Evolutionary conservation across 2,888 invertebrate species (phyloP).

Genomic region (Boloria selene): DNA sequence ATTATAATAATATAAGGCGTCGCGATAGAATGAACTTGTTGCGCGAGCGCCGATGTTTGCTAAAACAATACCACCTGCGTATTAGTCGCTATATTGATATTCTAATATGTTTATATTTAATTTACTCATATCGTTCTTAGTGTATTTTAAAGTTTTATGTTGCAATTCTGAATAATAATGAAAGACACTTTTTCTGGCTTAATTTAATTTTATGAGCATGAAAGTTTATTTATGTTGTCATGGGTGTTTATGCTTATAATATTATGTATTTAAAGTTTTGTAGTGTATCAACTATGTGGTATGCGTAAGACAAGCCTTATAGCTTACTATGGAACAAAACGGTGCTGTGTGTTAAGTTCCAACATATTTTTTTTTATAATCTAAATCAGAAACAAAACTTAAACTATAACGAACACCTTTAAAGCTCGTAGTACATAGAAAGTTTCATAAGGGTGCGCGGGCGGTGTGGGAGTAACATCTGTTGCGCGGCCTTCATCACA

Average conservation of each 20-base stretch:
- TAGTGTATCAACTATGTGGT: too few relatives aligned
- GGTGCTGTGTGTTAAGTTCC: too few relatives aligned
- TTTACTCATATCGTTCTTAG: slow-evolving; percentile 1
- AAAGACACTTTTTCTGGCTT: too few relatives aligned
- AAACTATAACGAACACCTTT: background rate
- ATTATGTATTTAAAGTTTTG: too few relatives aligned
- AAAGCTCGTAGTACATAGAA: background rate
- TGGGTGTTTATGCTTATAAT: too few relatives aligned
- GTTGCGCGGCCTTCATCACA: slow-evolving; percentile 60
- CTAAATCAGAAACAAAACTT: background rate
- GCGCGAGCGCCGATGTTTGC: slow-evolving; percentile 23
- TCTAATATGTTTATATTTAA: slow-evolving; percentile 19
- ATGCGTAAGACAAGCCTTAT: too few relatives aligned
- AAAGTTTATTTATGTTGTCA: too few relatives aligned
- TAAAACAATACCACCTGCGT: slow-evolving; percentile 29
- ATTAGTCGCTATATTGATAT: slow-evolving; percentile 14
- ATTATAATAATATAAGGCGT: too few relatives aligned
- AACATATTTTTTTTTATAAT: too few relatives aligned
- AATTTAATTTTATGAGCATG: too few relatives aligned
- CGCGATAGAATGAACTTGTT: slow-evolving; percentile 12
- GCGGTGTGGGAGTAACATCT: slow-evolving; percentile 67
- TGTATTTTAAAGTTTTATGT: background rate
- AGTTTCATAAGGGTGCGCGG: slow-evolving; percentile 51
- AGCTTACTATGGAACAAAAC: too few relatives aligned
- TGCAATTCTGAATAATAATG: too few relatives aligned